Evolutionary conservation across 2,888 invertebrate genomes (phyloP).

Genomic region (Spilarctia lutea): DNA sequence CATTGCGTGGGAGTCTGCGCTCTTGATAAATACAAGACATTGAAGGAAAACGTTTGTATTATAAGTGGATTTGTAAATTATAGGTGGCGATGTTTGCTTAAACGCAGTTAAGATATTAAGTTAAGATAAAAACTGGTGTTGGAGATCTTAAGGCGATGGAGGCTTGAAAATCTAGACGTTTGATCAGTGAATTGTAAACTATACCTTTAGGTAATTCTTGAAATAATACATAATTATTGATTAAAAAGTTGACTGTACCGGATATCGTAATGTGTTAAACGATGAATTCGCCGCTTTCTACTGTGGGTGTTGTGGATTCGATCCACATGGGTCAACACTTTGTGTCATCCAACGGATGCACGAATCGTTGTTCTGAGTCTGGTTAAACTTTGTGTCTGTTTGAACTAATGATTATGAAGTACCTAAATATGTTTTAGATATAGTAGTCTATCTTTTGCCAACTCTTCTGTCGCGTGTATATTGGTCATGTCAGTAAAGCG

Average conservation of each 20-base stretch:
- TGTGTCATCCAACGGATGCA: no score
- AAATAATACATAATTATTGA: not conserved
- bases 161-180: not conserved
- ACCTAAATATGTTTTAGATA: no score
- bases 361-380: no score
- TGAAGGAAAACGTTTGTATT: not conserved
- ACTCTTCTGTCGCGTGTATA: no score
- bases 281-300: no score
- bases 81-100: not conserved
- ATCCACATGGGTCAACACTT: no score
- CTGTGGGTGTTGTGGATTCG: no score
- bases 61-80: not conserved
- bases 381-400: no score
- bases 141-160: not conserved
- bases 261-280: no score
- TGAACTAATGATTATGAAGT: no score
- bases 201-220: not conserved
- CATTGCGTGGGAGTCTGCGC: conserved; percentile 29
- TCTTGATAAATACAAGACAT: conserved; percentile 30
- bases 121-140: not conserved
- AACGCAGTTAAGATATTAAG: not conserved
- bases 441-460: no score
- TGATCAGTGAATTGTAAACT: not conserved
- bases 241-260: not conserved
- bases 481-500: no score